Percentiles rank a stretch among this genome's conserved stretches.
phyloP scores from a whole-genome alignment of 2,113 vertebrate species.

The Epinephelus lanceolatus region DNA sequence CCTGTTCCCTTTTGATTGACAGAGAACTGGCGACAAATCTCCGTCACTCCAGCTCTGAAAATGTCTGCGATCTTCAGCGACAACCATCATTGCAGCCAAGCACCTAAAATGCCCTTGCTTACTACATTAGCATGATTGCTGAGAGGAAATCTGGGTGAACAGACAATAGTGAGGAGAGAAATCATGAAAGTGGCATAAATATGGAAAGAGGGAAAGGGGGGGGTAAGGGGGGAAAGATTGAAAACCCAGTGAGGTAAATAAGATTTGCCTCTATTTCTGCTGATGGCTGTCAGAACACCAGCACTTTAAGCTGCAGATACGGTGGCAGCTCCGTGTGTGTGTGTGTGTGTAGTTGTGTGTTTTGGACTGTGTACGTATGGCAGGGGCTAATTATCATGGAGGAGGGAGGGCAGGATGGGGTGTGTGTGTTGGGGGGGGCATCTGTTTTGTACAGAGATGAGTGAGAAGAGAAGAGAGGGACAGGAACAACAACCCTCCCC shows the following conservation, averaged over 20 bases:
- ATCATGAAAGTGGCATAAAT: conserved; percentile 66
- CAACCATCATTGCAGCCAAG: conserved; percentile 23
- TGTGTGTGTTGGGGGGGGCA: conserved; percentile 10
- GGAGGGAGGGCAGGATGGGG: conserved; percentile 36
- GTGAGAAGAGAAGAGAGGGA: conserved; percentile 47
- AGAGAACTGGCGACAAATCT: conserved; percentile 25
- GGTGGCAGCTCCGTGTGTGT: conserved; percentile 63
- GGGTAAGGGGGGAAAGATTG: neutral
- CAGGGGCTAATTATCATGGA: conserved; percentile 73
- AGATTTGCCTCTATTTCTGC: conserved; percentile 78
- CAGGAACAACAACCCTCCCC: conserved; percentile 34
- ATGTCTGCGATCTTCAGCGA: conserved; percentile 16
- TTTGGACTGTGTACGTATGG: conserved; percentile 31
- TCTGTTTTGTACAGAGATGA: conserved; percentile 59
- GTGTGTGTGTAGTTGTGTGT: conserved; percentile 36
- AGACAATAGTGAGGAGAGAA: conserved; percentile 51
- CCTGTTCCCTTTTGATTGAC: conserved; percentile 10
- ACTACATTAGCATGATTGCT: conserved; percentile 50
- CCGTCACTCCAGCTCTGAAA: conserved; percentile 8
- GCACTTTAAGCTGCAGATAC: conserved; percentile 67
- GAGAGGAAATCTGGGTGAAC: conserved; percentile 38
- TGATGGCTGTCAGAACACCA: conserved; percentile 80
- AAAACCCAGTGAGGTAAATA: conserved; percentile 77
- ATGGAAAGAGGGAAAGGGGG: conserved; percentile 2
- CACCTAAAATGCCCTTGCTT: conserved; percentile 22